Conservation (phyloP, 2,888 invertebrate species). For the Limnephilus auricula region DNA sequence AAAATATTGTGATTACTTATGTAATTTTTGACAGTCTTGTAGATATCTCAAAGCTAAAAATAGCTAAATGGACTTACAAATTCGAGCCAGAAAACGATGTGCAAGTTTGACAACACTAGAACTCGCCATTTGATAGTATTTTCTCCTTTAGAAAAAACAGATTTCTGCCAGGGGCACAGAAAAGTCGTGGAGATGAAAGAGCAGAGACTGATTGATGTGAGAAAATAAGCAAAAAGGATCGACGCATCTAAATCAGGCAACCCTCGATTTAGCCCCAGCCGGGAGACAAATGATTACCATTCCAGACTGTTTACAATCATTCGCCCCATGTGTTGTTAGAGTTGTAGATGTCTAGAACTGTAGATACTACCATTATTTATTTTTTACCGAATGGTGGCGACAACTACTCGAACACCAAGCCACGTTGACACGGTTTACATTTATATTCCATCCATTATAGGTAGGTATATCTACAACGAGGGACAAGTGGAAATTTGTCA, state of each 20-base stretch:
- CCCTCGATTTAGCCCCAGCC: not conserved
- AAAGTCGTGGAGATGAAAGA: not conserved
- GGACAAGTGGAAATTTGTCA: not conserved
- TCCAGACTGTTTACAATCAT: conserved; percentile 2
- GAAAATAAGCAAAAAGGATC: not conserved
- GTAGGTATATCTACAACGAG: not conserved
- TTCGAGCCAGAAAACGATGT: not conserved
- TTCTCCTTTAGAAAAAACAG: no score
- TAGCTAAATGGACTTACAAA: no score
- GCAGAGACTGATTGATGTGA: not conserved
- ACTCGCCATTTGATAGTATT: not conserved
- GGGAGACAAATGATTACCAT: conserved; percentile 2
- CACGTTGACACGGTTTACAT: not conserved
- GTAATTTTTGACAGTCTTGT: no score
- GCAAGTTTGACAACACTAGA: not conserved
- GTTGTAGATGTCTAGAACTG: not conserved
- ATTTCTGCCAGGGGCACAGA: not conserved
- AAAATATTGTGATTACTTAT: not conserved
- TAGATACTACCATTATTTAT: not conserved
- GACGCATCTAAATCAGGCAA: not conserved
- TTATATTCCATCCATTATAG: not conserved
- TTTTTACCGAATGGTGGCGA: not conserved
- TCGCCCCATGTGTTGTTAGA: not conserved
- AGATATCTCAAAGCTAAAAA: no score
- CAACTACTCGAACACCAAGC: not conserved